These are phyloP conservation scores for Neosilurus hyrtlii DNA, from an alignment of 2,797 vertebrate genomes.

Conservation along the genomic window DNA sequence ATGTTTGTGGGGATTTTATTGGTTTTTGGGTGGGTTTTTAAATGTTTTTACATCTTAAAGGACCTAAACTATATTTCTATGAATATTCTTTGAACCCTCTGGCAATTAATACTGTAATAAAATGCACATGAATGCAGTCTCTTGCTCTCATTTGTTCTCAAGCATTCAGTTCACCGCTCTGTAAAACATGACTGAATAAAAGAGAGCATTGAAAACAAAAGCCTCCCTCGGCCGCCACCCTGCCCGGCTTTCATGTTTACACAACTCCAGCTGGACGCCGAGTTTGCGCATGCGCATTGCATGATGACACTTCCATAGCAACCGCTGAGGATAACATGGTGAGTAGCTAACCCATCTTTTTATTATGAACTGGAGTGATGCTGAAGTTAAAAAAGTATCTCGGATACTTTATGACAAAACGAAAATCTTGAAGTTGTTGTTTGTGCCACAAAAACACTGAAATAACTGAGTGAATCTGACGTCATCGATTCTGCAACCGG, in stretches of 20 bases:
- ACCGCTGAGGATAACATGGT: constrained; percentile 75
- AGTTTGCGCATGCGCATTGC: constrained; percentile 64
- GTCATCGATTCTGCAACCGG: background rate
- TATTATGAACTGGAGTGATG: background rate
- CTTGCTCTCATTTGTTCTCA: background rate
- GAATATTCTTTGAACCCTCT: background rate
- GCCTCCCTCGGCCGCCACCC: background rate
- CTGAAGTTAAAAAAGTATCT: background rate
- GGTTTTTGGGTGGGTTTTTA: too few species aligned
- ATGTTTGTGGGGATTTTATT: background rate
- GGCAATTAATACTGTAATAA: background rate
- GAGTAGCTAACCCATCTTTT: constrained; percentile 53
- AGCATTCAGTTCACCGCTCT: background rate
- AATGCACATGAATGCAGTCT: background rate
- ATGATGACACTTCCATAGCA: constrained; percentile 72
- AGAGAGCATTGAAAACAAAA: background rate
- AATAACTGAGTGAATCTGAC: background rate
- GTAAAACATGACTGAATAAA: background rate
- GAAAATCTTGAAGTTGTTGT: background rate
- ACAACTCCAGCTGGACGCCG: background rate
- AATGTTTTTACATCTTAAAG: background rate
- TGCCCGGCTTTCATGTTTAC: background rate
- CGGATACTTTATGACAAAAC: background rate
- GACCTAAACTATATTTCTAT: background rate
- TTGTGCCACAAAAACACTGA: background rate